Conservation (phyloP, 1,140 invertebrate genomes). For the Drosophila sulfurigaster region DNA sequence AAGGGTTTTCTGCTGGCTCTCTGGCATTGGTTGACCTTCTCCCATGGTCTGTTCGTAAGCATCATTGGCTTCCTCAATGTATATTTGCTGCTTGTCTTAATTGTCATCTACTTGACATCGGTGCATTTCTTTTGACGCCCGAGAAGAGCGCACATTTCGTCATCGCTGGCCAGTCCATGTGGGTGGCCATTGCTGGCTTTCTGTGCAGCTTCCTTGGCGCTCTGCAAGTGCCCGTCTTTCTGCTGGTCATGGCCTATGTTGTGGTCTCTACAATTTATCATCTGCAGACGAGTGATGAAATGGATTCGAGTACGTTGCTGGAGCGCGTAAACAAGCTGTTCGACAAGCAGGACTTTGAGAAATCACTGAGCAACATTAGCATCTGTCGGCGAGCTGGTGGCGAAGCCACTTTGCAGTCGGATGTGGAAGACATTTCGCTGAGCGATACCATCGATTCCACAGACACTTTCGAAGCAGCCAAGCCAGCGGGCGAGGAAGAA, state of each 20-base stretch:
- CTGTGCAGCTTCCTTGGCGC: conserved; percentile 86
- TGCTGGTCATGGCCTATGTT: conserved; percentile 81
- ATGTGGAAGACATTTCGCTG: conserved; percentile 76
- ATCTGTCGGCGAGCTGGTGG: conserved; percentile 48
- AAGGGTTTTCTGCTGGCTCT: conserved; percentile 85
- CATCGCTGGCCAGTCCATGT: conserved; percentile 86
- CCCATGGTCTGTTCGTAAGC: conserved; percentile 82
- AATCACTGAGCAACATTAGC: conserved; percentile 66
- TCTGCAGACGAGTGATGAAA: conserved; percentile 65
- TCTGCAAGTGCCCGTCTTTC: conserved; percentile 87
- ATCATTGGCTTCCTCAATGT: conserved; percentile 85
- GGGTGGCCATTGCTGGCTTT: conserved; percentile 87
- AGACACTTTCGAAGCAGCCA: conserved; percentile 59
- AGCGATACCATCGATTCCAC: conserved; percentile 76
- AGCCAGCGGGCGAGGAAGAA: conserved; percentile 27
- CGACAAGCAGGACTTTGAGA: conserved; percentile 71
- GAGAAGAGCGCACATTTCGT: conserved; percentile 86
- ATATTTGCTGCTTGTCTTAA: conserved; percentile 85
- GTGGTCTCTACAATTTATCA: conserved; percentile 87
- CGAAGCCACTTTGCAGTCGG: conserved; percentile 60
- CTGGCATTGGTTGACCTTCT: conserved; percentile 85
- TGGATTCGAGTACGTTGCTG: conserved; percentile 49
- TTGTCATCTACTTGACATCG: conserved; percentile 85
- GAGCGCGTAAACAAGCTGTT: conserved; percentile 70
- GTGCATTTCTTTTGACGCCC: conserved; percentile 87